Conservation (phyloP, 2,888 invertebrate species). For the Choreutis nemorana region DNA sequence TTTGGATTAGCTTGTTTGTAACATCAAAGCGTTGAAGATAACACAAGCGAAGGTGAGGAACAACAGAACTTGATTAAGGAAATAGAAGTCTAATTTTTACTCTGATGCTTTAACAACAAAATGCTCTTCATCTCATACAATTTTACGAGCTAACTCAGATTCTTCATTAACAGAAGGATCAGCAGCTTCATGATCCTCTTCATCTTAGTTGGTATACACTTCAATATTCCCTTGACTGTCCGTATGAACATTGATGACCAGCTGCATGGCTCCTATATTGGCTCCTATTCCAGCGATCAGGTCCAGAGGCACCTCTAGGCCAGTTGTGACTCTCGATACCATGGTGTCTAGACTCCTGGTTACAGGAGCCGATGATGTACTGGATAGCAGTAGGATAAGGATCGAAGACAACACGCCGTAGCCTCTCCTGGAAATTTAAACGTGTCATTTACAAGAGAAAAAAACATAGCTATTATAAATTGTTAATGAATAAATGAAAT, state of each 20-base stretch:
- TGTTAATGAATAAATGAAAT: no score
- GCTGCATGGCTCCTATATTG: constrained; percentile 40
- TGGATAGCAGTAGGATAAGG: constrained; percentile 18
- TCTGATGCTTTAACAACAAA: no score
- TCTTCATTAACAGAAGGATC: constrained; percentile 2
- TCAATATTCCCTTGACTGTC: constrained; percentile 53
- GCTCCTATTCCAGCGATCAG: constrained; percentile 34
- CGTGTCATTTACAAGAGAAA: no score
- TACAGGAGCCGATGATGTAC: constrained; percentile 28
- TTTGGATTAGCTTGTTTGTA: no score
- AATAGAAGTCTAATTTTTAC: no score
- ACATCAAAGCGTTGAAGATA: no score
- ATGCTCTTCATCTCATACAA: no score
- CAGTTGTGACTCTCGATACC: constrained; percentile 42
- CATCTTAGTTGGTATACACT: constrained; percentile 38
- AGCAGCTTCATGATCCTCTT: constrained; percentile 1
- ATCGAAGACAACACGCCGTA: constrained; percentile 21
- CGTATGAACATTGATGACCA: constrained; percentile 49
- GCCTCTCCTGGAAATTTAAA: constrained; percentile 36
- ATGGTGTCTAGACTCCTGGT: constrained; percentile 20
- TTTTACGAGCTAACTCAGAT: no score
- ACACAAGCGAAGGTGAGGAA: no score
- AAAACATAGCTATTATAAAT: no score
- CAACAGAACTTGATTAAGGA: no score
- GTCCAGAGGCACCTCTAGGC: constrained; percentile 42